Conservation (phyloP, 2,888 invertebrate species). For the Eupithecia pulchellata region DNA sequence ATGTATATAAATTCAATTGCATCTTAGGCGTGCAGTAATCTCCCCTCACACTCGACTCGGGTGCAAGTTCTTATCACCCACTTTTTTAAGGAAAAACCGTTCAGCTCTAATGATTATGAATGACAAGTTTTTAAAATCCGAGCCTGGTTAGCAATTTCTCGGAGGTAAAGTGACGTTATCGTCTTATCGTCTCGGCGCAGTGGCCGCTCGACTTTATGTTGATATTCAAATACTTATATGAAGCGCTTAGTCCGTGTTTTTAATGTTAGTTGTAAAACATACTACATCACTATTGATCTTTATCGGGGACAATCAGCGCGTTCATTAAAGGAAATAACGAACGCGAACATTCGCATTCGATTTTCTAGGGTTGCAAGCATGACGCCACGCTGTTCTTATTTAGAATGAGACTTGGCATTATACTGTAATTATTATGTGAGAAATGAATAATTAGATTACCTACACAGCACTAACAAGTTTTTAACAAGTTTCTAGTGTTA, state of each 20-base stretch:
- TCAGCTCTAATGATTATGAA: constrained; percentile 48
- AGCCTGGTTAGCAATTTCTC: constrained; percentile 41
- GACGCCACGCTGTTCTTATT: constrained; percentile 27
- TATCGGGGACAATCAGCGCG: constrained; percentile 64
- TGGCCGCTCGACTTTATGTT: constrained; percentile 45
- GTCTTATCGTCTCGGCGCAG: constrained; percentile 35
- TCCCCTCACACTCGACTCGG: constrained; percentile 12
- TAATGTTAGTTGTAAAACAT: constrained; percentile 59
- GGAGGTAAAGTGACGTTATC: constrained; percentile 43
- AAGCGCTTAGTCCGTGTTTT: constrained; percentile 24
- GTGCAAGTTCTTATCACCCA: constrained; percentile 15
- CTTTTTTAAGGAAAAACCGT: constrained; percentile 37
- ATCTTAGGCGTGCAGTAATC: constrained; percentile 17
- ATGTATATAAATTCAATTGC: background rate
- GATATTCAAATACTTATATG: constrained; percentile 38
- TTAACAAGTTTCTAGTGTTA: background rate
- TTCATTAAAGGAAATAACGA: constrained; percentile 64
- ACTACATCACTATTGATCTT: constrained; percentile 66
- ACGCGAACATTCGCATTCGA: constrained; percentile 60
- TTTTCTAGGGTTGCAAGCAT: constrained; percentile 58
- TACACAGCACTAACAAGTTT: background rate
- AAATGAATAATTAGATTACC: constrained; percentile 7
- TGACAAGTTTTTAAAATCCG: constrained; percentile 41
- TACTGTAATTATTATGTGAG: constrained; percentile 7
- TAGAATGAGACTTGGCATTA: background rate